Conservation (phyloP, 2,797 vertebrate species). For the Champsocephalus gunnari region DNA sequence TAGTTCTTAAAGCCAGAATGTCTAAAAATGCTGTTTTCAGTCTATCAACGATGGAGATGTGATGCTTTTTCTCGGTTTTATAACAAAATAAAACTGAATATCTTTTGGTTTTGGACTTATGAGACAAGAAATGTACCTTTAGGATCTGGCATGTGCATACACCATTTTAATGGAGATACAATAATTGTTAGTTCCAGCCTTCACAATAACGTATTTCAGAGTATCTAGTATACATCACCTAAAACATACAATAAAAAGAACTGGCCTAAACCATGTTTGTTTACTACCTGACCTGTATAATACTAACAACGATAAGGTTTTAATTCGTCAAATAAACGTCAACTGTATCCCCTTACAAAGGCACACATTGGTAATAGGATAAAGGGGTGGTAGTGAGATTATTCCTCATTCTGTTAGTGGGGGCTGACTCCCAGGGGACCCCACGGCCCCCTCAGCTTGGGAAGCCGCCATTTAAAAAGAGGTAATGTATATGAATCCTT, state of each 20-base stretch:
- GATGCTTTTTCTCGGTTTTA: too few relatives aligned
- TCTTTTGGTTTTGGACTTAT: too few relatives aligned
- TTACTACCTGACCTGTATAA: neutral
- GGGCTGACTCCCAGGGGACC: slow-evolving; percentile 25
- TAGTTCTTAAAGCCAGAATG: too few relatives aligned
- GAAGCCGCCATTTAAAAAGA: slow-evolving; percentile 40
- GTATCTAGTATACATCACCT: too few relatives aligned
- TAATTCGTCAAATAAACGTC: slow-evolving; percentile 1
- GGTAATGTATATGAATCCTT: slow-evolving; percentile 75
- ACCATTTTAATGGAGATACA: too few relatives aligned
- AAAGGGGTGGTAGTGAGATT: slow-evolving; percentile 18
- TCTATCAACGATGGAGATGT: too few relatives aligned
- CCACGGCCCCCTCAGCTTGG: neutral
- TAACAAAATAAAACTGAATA: too few relatives aligned
- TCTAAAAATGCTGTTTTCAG: too few relatives aligned
- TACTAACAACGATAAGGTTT: neutral
- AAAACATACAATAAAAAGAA: neutral
- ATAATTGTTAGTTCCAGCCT: too few relatives aligned
- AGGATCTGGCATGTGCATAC: too few relatives aligned
- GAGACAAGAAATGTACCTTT: too few relatives aligned
- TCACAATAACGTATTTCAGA: too few relatives aligned
- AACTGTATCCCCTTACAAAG: slow-evolving; percentile 9
- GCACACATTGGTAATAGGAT: slow-evolving; percentile 12
- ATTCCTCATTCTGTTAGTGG: slow-evolving; percentile 12
- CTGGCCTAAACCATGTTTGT: slow-evolving; percentile 3